Conservation (phyloP, 2,888 invertebrate genomes). For the Acanthoscelides obtectus region DNA sequence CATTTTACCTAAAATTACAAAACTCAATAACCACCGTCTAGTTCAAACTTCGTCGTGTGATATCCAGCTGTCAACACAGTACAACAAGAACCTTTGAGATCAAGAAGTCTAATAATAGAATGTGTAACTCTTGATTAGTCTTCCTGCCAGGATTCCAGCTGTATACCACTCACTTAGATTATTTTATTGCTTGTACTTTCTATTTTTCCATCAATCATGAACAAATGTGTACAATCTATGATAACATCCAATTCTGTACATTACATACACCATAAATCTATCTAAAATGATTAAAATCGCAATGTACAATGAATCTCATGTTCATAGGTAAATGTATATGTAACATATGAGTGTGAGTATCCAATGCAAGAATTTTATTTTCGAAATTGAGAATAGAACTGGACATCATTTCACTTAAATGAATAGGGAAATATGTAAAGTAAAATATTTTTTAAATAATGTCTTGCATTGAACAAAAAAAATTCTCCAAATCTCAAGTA, state of each 20-base stretch:
- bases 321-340: background rate
- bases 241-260: background rate
- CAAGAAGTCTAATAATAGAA: background rate
- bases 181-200: background rate
- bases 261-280: background rate
- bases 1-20: too few species aligned
- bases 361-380: background rate
- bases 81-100: background rate
- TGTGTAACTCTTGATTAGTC: background rate
- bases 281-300: background rate
- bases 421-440: too few species aligned
- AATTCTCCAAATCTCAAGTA: background rate
- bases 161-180: background rate
- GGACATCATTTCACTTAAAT: too few species aligned
- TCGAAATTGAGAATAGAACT: background rate
- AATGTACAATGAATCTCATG: background rate
- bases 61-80: background rate
- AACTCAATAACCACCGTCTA: background rate
- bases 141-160: background rate
- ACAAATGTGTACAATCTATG: background rate
- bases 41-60: background rate
- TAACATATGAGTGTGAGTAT: background rate
- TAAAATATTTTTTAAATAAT: too few species aligned
- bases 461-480: background rate
- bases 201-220: background rate